Conservation (phyloP, 1,140 invertebrate genomes). For the Pectinophora gossypiella region DNA sequence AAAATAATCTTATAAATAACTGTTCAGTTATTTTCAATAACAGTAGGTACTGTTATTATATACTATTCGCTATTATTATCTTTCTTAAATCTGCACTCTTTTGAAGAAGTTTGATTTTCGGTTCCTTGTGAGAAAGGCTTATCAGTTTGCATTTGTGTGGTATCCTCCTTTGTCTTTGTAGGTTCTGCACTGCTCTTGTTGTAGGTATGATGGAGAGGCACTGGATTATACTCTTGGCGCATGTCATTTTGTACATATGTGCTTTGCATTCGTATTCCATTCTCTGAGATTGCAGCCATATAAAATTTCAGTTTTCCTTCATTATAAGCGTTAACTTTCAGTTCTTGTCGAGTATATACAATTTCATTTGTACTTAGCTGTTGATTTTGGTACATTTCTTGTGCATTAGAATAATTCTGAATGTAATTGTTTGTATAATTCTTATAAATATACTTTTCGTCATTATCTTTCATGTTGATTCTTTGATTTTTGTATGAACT, state of each 20-base stretch:
- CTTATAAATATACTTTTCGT: conserved; percentile 46
- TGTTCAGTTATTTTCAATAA: no score
- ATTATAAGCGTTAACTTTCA: conserved; percentile 21
- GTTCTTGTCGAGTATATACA: conserved; percentile 15
- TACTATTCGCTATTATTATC: no score
- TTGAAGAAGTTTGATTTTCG: no score
- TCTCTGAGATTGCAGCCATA: conserved; percentile 14
- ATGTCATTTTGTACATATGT: conserved; percentile 7
- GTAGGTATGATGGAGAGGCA: no score
- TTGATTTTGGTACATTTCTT: conserved; percentile 21
- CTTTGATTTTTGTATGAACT: conserved; percentile 21
- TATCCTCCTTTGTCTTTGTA: no score
- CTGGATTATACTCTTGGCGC: no score
- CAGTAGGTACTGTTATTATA: no score
- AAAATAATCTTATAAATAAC: no score
- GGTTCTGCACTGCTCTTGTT: no score
- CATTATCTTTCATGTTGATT: conserved; percentile 18
- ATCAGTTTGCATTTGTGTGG: no score
- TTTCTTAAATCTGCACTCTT: no score
- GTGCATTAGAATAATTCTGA: conserved; percentile 24
- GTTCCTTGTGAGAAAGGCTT: no score
- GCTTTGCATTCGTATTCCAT: conserved; percentile 1
- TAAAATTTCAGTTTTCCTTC: conserved; percentile 31
- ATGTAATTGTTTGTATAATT: conserved; percentile 41
- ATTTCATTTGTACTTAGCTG: conserved; percentile 20